A percentile compares a stretch with the other conserved stretches of the same genome.
phyloP scores from a whole-genome alignment of 2,797 vertebrate species.

The Mormyrops boulengeri region DNA sequence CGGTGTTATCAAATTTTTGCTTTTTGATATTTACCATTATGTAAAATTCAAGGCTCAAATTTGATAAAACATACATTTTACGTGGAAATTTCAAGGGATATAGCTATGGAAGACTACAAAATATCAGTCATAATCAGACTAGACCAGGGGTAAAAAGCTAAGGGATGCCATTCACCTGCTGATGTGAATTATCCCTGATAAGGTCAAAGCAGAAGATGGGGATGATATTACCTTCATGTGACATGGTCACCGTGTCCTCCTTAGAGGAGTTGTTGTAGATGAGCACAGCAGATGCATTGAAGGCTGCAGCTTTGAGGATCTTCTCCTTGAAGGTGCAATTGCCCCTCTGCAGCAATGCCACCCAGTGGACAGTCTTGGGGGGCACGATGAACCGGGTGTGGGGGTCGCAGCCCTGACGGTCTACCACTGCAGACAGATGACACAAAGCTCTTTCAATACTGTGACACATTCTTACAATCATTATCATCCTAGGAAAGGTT shows the following conservation, averaged over 20 bases:
- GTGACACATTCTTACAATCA: not conserved
- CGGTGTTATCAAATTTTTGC: not conserved
- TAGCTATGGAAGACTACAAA: not conserved
- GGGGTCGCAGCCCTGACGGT: constrained; percentile 88
- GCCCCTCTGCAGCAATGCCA: constrained; percentile 87
- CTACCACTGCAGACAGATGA: constrained; percentile 63
- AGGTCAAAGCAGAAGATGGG: not conserved
- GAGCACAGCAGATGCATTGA: constrained; percentile 86
- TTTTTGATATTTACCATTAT: not conserved
- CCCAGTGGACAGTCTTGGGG: constrained; percentile 82
- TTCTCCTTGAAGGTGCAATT: constrained; percentile 96
- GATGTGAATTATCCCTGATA: not conserved
- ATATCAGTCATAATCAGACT: not conserved
- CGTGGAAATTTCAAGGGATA: not conserved
- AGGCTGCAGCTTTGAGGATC: constrained; percentile 82
- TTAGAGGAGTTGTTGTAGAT: constrained; percentile 94
- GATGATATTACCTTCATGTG: constrained; percentile 78
- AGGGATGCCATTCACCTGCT: not conserved
- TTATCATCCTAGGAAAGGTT: not conserved
- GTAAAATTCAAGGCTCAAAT: not conserved
- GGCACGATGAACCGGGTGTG: constrained; percentile 83
- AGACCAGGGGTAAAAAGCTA: not conserved
- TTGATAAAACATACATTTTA: not conserved
- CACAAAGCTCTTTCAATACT: not conserved
- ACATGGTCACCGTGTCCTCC: constrained; percentile 86